Evolutionary conservation across 2,888 invertebrate species (phyloP), one percentile per base, ranked within the genome.

Genomic region (Andrena bicolor): DNA sequence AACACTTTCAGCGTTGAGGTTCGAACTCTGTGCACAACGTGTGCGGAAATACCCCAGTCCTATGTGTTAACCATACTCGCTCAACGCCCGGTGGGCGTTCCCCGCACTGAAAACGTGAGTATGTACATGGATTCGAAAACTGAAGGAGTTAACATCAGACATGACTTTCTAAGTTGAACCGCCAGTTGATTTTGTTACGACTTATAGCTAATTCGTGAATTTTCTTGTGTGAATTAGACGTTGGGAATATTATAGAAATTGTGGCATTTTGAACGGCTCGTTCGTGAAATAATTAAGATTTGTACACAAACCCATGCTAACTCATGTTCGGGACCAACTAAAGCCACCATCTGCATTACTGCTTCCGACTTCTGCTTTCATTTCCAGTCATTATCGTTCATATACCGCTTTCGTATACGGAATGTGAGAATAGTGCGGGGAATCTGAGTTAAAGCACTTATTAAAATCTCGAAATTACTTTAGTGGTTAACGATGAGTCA

Each of bases 291-390:
- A 65, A 80, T 60, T 53, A 74, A 56, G 80, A 87, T 88, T 88
- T 80, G 70, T 82, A 85, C 85, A 80, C 87, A 80, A 83, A 85
- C 82, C 83, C 76, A 85, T 85, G 66, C 81, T 88, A 89, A 91
- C 88, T 92, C 91, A 91, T 91, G 91, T 92, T 93, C 91, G 93
- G 93, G 93, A 93, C 93, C 93, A 93, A 93, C 92, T 92, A 91
- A 92, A 90, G 85, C 86, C 87, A 90, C 88, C 89, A 91, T 87
- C 84, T 86, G 86, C 90, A 91, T 91, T 90, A 86, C 85, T 84
- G 87, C 90, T 92, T 90, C 84, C 85, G 84, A 82, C 76, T 79
- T 84, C 53, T 61, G 76, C 73, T 87, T 77, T 82, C 76, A 82
- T 66, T 80, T 74, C 51, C 78, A 61, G 30, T 85, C 75, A 49